Evolutionary conservation across 2,113 vertebrate species (phyloP).

Genomic region (Callorhinus ursinus): DNA sequence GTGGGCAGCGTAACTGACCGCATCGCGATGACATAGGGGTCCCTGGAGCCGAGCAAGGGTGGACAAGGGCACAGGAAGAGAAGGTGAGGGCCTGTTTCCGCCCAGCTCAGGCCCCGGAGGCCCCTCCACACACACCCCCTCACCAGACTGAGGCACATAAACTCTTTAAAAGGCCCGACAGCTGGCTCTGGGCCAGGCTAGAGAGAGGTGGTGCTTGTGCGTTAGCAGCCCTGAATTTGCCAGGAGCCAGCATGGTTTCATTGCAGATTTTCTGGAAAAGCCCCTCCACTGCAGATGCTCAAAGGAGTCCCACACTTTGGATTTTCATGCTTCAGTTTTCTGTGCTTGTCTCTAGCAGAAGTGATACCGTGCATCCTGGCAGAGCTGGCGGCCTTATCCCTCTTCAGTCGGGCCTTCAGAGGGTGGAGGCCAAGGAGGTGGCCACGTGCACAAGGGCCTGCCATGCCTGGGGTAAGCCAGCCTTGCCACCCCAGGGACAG

Average conservation of each 20-base stretch:
- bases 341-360: neutral
- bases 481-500: neutral
- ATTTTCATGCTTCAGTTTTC: neutral
- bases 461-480: neutral
- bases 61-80: neutral
- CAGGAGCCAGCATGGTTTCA: neutral
- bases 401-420: neutral
- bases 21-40: conserved; percentile 95
- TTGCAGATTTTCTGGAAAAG: neutral
- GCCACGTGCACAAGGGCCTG: neutral
- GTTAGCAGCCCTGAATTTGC: no score
- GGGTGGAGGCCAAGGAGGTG: neutral
- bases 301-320: neutral
- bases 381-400: neutral
- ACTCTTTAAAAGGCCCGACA: neutral
- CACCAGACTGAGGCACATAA: neutral
- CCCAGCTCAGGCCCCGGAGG: neutral
- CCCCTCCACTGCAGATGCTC: fast-evolving
- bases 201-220: neutral
- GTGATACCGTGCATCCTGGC: neutral
- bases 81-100: neutral
- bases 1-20: conserved; percentile 94
- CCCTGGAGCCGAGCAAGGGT: conserved; percentile 83
- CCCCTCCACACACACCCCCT: fast-evolving
- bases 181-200: neutral